Evolutionary conservation across 2,888 invertebrate species (phyloP).

Genomic region (Cephus spinipes): DNA sequence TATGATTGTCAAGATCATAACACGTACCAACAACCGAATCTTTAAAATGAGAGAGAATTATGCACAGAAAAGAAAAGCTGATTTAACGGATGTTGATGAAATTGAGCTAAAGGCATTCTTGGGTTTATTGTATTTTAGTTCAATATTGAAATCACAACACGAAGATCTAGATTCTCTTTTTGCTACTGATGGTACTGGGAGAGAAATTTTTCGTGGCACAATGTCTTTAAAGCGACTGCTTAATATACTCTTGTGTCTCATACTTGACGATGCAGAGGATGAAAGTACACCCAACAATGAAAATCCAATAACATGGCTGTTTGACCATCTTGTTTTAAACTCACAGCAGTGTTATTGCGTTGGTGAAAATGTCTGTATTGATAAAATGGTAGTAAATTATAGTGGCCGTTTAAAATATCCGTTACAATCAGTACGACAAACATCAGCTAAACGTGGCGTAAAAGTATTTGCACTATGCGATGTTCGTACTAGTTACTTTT

Average conservation of each 20-base stretch:
- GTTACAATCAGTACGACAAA: not conserved
- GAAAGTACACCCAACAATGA: slow-evolving; percentile 25
- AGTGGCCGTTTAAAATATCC: not conserved
- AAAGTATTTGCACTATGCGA: not conserved
- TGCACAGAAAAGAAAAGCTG: not conserved
- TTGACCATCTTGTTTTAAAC: slow-evolving; percentile 27
- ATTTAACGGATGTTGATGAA: slow-evolving; percentile 9
- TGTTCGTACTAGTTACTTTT: not conserved
- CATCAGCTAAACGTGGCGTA: not conserved
- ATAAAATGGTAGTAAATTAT: not conserved
- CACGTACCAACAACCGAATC: not conserved
- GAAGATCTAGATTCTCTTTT: slow-evolving; percentile 32
- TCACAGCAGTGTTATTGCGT: slow-evolving; percentile 25
- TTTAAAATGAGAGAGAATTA: not conserved
- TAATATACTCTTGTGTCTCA: slow-evolving; percentile 25
- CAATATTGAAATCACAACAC: slow-evolving; percentile 35
- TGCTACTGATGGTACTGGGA: slow-evolving; percentile 32
- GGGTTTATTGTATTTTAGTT: slow-evolving; percentile 32
- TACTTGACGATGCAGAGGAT: slow-evolving; percentile 29
- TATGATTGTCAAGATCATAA: not conserved
- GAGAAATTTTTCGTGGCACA: slow-evolving; percentile 28
- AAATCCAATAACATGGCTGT: slow-evolving; percentile 29
- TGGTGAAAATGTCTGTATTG: not conserved
- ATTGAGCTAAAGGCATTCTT: slow-evolving; percentile 32
- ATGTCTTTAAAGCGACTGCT: slow-evolving; percentile 29